Base-by-base conservation (phyloP, 1,140 invertebrate genomes). In the Anastrepha ludens region DNA sequence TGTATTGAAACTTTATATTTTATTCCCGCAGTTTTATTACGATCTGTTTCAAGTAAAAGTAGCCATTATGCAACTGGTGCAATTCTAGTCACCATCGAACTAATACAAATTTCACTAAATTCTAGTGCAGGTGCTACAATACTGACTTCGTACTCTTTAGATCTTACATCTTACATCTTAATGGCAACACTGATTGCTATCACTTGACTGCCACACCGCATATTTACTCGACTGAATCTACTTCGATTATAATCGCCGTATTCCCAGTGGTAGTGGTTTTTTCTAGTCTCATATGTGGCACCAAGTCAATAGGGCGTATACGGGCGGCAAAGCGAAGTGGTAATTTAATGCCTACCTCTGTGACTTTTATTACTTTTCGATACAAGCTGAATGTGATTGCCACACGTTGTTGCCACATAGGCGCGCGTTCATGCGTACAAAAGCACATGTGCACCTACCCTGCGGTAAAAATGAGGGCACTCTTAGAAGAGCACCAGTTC, bases 311-410 rank as follows among this genome's bases (percentile, higher is more conserved):
- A 81, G 74, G 60, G 13, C 13, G 13, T 62, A 13, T 62, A 13
- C n/a, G 60, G 44, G n/a, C 74, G 47, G 29, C 47, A 81, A 81
- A 47, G 47, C 74, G 74, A 81, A 17, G 44, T 81, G 74, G 74
- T 81, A 81, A 81, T 81, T 81, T 81, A 81, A 81, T 81, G 74
- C 74, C 50, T 58, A 58, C 17, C 74, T 81, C n/a, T 29, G 44
- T 55, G 47, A 81, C 20, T 81, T 81, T 58, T 81, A 81, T 58
- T 58, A 13, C 74, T 81, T 81, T 55, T 81, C 47, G 74, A 81
- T 81, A 81, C 44, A 55, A 81, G 55, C 20, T 50, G 74, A 81
- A 81, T 81, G 50, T 81, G 74, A 81, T 81, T 81, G 74, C 74
- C 47, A 81, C 47, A 81, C 20, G 47, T 11, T 81, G 47, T 81